phyloP scores from a whole-genome alignment of 2,113 vertebrate genomes.

The Peucedramus taeniatus region DNA sequence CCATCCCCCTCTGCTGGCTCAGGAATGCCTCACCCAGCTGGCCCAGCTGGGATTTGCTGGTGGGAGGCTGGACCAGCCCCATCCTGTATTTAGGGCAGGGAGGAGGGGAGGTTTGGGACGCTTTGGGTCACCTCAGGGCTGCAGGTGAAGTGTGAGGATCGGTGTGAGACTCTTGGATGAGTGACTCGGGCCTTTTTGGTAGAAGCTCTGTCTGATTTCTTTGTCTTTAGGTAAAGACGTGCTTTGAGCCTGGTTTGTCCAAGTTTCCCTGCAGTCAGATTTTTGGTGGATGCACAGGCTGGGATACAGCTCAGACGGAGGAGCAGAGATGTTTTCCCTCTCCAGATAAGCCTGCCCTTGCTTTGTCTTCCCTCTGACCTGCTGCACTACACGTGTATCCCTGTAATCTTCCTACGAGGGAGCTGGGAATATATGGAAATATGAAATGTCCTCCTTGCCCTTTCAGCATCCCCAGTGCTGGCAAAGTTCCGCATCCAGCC shows the following conservation, averaged over 20 bases:
- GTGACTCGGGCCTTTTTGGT: rapidly evolving
- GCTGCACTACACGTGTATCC: background rate
- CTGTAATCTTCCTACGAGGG: background rate
- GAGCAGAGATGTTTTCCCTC: background rate
- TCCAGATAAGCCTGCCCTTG: background rate
- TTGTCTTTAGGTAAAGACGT: background rate
- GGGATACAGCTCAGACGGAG: background rate
- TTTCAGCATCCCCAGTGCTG: background rate
- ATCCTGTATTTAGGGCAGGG: background rate
- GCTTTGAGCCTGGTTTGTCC: background rate
- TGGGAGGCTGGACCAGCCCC: background rate
- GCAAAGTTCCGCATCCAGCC: background rate
- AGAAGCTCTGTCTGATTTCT: background rate
- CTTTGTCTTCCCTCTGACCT: background rate
- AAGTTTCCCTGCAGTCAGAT: background rate
- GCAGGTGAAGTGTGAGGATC: rapidly evolving
- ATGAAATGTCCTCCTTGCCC: background rate
- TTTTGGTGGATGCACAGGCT: background rate
- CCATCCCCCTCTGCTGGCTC: background rate
- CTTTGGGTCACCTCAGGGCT: background rate
- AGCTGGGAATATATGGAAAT: background rate
- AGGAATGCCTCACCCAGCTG: background rate
- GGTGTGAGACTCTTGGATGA: rapidly evolving
- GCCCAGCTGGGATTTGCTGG: background rate
- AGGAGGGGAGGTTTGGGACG: rapidly evolving